Evolutionary conservation across 2,113 vertebrate species (phyloP).

Genomic region (Echinops telfairi): DNA sequence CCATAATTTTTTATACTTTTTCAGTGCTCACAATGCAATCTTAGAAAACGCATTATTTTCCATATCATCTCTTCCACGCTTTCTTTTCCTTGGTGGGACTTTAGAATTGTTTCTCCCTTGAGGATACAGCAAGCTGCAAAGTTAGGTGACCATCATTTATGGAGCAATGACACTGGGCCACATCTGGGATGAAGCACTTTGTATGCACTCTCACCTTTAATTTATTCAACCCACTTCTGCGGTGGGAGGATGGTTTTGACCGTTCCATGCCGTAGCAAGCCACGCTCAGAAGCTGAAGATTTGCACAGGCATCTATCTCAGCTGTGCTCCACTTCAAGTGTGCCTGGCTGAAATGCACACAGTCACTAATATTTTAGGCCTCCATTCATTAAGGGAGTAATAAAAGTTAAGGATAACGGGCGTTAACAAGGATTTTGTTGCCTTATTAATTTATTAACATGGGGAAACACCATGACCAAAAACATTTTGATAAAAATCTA

Average conservation of each 20-base stretch:
- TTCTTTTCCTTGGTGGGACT: slow-evolving; percentile 59
- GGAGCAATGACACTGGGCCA: not conserved
- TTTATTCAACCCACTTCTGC: slow-evolving; percentile 33
- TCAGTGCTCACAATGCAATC: slow-evolving; percentile 76
- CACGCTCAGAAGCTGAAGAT: not conserved
- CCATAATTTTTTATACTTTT: slow-evolving; percentile 74
- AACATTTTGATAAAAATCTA: not conserved
- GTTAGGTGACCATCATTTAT: not conserved
- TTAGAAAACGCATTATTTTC: slow-evolving; percentile 76
- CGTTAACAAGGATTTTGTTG: not conserved
- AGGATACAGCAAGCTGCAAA: not conserved
- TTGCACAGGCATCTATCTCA: not conserved
- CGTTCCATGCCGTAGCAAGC: not conserved
- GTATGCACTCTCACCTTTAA: not conserved
- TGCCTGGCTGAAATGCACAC: not conserved
- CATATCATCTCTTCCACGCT: slow-evolving; percentile 42
- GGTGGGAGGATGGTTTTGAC: not conserved
- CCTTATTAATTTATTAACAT: not conserved
- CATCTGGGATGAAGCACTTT: not conserved
- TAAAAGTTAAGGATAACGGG: not conserved
- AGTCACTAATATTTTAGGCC: not conserved
- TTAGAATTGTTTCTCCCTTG: not conserved
- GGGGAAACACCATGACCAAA: not conserved
- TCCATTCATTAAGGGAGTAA: slow-evolving; percentile 25
- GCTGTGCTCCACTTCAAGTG: not conserved